Percentiles rank a stretch among this genome's conserved stretches.
phyloP scores from a whole-genome alignment of 2,888 invertebrate species.

The Sycophila texana region DNA sequence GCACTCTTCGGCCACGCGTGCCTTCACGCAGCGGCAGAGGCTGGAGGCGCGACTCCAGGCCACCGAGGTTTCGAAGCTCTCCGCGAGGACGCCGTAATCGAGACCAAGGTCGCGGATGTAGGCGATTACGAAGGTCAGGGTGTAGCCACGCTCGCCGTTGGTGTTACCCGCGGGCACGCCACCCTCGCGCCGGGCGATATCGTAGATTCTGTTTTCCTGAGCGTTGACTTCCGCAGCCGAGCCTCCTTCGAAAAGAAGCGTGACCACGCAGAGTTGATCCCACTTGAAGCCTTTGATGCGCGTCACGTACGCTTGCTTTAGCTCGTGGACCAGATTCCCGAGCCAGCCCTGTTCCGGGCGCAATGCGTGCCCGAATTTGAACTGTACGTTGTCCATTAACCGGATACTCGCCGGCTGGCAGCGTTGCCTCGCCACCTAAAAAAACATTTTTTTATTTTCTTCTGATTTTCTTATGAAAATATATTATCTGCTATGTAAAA shows the following conservation, averaged over 20 bases:
- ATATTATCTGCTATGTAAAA: no score
- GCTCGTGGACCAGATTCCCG: conserved; percentile 83
- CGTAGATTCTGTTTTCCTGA: conserved; percentile 87
- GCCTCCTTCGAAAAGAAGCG: conserved; percentile 93
- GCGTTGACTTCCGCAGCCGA: conserved; percentile 82
- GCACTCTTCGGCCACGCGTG: conserved; percentile 83
- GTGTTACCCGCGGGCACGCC: conserved; percentile 94
- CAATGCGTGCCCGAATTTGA: conserved; percentile 91
- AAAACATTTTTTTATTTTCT: conserved; percentile 1
- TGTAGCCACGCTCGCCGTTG: conserved; percentile 97
- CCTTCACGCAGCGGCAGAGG: conserved; percentile 93
- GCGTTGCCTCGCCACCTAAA: conserved; percentile 81
- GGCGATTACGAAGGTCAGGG: conserved; percentile 97
- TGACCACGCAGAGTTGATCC: conserved; percentile 90
- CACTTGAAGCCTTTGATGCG: conserved; percentile 91
- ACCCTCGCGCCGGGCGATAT: conserved; percentile 84
- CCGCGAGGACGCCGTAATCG: conserved; percentile 91
- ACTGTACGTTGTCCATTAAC: conserved; percentile 98
- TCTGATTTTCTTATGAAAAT: not conserved
- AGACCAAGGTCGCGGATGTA: conserved; percentile 96
- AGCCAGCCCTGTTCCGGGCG: conserved; percentile 82
- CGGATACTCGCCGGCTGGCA: conserved; percentile 97
- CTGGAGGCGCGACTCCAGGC: conserved; percentile 93
- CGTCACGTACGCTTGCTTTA: conserved; percentile 92
- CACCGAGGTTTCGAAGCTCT: conserved; percentile 99